Conservation (phyloP, 2,113 vertebrate genomes). For the Girardinichthys multiradiatus region DNA sequence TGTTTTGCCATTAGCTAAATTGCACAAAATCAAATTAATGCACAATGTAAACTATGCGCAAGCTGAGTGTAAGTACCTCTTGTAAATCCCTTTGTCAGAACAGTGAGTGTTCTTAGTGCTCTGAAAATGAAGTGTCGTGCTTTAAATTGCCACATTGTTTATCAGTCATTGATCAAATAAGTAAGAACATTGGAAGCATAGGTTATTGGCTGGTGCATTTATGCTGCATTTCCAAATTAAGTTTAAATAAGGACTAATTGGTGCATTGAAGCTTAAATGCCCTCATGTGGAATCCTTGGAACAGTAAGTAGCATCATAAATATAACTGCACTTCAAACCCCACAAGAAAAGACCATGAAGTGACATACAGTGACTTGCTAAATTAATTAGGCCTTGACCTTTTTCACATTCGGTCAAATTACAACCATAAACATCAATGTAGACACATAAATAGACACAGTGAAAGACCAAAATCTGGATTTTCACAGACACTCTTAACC, state of each 20-base stretch:
- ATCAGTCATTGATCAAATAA: background rate
- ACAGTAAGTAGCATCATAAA: background rate
- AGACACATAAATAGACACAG: no score
- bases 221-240: background rate
- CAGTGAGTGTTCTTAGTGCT: background rate
- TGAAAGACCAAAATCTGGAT: no score
- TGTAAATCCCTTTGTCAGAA: background rate
- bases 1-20: conserved; percentile 11
- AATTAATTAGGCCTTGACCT: background rate
- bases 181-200: background rate
- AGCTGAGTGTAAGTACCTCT: background rate
- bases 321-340: background rate
- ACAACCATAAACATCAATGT: background rate
- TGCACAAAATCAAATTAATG: conserved; percentile 12
- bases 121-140: background rate
- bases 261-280: background rate
- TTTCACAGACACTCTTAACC: no score
- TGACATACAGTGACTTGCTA: background rate
- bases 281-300: background rate
- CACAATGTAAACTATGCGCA: background rate
- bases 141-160: background rate
- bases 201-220: background rate
- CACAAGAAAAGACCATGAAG: background rate
- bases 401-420: background rate
- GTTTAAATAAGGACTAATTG: background rate